Evolutionary conservation across 2,113 vertebrate species (phyloP), one percentile per base, ranked within the genome.

Genomic region (Chunga burmeisteri): DNA sequence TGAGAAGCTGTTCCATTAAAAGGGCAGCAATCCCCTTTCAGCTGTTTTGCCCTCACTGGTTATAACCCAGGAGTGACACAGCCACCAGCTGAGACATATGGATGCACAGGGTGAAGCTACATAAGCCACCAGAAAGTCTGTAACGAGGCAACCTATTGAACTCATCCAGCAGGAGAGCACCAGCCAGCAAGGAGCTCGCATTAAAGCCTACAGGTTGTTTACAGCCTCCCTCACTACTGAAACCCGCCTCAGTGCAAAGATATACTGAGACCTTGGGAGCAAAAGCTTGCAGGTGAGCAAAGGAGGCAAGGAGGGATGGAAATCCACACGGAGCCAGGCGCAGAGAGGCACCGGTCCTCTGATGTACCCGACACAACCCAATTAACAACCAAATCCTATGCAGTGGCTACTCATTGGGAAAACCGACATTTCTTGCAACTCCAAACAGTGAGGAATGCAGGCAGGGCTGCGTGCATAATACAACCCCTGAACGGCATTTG

Each of bases 1-100:
- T 84, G 84, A 91, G 91, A 95, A 89, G 82, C 90, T 72, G n/a
- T 63, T 94, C 86, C 73, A 63, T 78, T 88, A 40, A 97, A 96
- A 98, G 95, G 94, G 94, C 90, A 96, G 86, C 50, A 96, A 82
- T 81, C 86, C 82, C 81, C 83, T 97, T 94, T 95, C 91, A 97
- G 88, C 91, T 93, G 83, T 67, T 83, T 80, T 70, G 78, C 81
- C 78, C 80, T 95, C 0, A 0, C 62, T 95, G 66, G 62, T 73
- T 91, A 42, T 86, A 95, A 90, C 83, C 58, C 18, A 0, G 87
- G 84, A 96, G 89, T 68, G 89, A 97, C 94, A 94, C 49, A 85
- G 91, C 46, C 85, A 87, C 73, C 88, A 95, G 81, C 86, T 78
- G 92, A 94, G 87, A 93, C 91, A 97, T 95, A 96, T 93, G 95